phyloP scores from a whole-genome alignment of 1,140 invertebrate genomes.

The Eumaeus atala region DNA sequence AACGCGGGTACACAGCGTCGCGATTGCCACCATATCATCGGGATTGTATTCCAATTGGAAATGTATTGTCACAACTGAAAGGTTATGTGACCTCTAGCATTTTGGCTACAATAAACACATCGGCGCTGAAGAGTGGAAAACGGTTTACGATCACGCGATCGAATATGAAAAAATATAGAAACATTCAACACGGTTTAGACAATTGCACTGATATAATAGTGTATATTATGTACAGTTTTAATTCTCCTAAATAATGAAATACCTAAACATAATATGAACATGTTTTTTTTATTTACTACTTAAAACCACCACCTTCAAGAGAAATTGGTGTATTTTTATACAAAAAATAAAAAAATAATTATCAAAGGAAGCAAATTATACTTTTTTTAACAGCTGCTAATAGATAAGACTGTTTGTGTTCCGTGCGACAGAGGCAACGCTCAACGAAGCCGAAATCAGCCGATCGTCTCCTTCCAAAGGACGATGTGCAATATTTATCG shows the following conservation, averaged over 20 bases:
- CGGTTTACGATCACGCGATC: constrained; percentile 22
- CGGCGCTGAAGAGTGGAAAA: constrained; percentile 24
- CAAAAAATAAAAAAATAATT: constrained; percentile 10
- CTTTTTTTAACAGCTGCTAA: constrained; percentile 12
- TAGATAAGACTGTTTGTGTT: not conserved
- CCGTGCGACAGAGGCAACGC: not conserved
- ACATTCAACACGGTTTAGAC: constrained; percentile 10
- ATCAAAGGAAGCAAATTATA: constrained; percentile 15
- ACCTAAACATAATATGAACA: constrained; percentile 19
- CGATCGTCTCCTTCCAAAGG: not conserved
- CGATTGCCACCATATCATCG: constrained; percentile 22
- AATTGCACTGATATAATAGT: constrained; percentile 17
- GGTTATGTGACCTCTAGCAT: not conserved
- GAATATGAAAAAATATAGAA: constrained; percentile 20
- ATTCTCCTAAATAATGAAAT: constrained; percentile 19
- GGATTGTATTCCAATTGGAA: not conserved
- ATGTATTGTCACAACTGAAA: constrained; percentile 14
- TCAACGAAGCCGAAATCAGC: not conserved
- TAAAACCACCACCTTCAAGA: constrained; percentile 17
- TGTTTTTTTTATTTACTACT: constrained; percentile 5
- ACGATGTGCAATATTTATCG: too few relatives aligned
- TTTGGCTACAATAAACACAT: constrained; percentile 18
- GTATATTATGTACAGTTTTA: too few relatives aligned
- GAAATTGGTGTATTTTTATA: constrained; percentile 19
- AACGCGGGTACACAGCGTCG: constrained; percentile 18